These are phyloP conservation scores for Cassiopea andromeda DNA, from an alignment of 30 jellyfish, hydroid and myxozoan species.

Conservation along the genomic window DNA sequence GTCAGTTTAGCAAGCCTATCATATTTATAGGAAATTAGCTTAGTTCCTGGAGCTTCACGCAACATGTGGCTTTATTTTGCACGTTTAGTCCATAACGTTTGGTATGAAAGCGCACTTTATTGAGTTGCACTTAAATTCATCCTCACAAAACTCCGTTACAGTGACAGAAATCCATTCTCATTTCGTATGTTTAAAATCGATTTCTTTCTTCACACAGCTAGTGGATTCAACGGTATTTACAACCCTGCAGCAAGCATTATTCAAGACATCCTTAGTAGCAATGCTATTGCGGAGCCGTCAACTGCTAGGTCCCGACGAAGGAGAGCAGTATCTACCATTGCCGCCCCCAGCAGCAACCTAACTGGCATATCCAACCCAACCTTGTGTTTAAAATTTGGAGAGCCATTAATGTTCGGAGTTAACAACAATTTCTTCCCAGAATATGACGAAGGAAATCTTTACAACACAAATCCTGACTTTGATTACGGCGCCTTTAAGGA, in stretches of 20 bases:
- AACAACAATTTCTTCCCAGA: conserved; percentile 82
- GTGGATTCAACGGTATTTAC: conserved; percentile 82
- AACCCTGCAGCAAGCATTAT: conserved; percentile 76
- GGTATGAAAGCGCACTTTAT: no score
- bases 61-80: no score
- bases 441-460: conserved; percentile 85
- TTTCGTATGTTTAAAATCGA: background rate
- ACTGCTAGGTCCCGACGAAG: conserved; percentile 72
- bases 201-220: conserved; percentile 15
- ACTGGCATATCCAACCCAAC: conserved; percentile 90
- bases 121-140: no score
- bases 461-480: conserved; percentile 90
- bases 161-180: no score
- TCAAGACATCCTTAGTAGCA: conserved; percentile 54
- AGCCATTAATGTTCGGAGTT: conserved; percentile 85
- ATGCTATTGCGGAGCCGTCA: conserved; percentile 27
- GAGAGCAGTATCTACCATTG: conserved; percentile 55
- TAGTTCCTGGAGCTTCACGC: no score
- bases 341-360: conserved; percentile 73
- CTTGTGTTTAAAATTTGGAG: conserved; percentile 78
- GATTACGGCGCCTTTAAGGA: conserved; percentile 94
- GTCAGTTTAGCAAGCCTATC: no score
- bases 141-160: no score
- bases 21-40: no score
- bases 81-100: no score